These are phyloP conservation scores for Charanyca ferruginea DNA, from an alignment of 2,888 invertebrate genomes.

Conservation along the genomic window DNA sequence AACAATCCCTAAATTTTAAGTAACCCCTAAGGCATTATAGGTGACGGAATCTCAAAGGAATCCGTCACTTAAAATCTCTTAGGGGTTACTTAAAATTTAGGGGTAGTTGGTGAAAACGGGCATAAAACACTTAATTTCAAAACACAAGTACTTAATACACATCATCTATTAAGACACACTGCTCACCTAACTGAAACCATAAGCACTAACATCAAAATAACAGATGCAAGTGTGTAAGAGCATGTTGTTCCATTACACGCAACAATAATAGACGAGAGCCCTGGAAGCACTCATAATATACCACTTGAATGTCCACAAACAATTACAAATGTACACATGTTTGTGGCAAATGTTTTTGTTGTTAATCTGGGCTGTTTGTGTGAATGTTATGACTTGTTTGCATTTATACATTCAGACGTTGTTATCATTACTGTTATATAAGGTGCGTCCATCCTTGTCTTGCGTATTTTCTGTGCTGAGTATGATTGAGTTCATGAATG, in stretches of 20 bases:
- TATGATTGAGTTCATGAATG: no score
- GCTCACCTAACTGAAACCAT: constrained; percentile 26
- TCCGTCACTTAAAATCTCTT: no score
- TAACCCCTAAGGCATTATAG: no score
- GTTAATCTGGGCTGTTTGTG: constrained; percentile 50
- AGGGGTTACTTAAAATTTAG: no score
- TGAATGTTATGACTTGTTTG: constrained; percentile 38
- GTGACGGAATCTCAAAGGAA: no score
- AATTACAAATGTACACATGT: constrained; percentile 53
- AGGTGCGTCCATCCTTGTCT: constrained; percentile 21
- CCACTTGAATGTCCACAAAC: constrained; percentile 55
- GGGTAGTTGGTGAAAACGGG: no score
- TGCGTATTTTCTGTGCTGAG: constrained; percentile 2
- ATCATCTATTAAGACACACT: constrained; percentile 30
- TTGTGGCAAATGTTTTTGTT: constrained; percentile 41
- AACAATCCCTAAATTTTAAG: no score
- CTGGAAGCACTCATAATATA: constrained; percentile 48
- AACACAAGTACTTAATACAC: constrained; percentile 22
- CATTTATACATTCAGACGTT: constrained; percentile 17
- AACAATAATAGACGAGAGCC: constrained; percentile 50
- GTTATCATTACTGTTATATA: constrained; percentile 20
- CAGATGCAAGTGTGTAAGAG: constrained; percentile 37
- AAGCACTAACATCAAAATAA: constrained; percentile 32
- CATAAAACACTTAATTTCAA: constrained; percentile 13
- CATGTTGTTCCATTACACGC: constrained; percentile 55